phyloP scores from a whole-genome alignment of 2,797 vertebrate genomes.

The Corythornis leucogaster region DNA sequence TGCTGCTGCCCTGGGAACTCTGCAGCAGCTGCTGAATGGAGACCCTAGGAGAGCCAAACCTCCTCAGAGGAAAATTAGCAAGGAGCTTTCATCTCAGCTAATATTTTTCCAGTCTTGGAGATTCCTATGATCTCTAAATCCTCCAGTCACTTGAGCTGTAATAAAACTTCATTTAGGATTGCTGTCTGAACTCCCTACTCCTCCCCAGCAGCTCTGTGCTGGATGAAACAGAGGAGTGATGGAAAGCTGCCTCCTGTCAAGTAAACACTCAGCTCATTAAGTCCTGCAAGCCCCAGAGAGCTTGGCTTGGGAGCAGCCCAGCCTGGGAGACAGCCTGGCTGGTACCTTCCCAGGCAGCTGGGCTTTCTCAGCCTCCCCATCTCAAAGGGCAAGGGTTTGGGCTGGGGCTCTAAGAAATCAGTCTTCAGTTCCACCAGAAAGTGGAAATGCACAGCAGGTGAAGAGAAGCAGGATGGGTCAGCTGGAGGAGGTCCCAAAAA shows the following conservation, averaged over 20 bases:
- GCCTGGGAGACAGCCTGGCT: background rate
- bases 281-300: background rate
- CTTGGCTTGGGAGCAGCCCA: background rate
- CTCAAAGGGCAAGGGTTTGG: background rate
- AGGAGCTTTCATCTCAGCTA: conserved; percentile 50
- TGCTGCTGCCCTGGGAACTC: background rate
- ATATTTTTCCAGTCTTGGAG: conserved; percentile 32
- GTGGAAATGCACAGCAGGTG: background rate
- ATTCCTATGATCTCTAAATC: conserved; percentile 38
- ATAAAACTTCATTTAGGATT: conserved; percentile 30
- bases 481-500: background rate
- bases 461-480: background rate
- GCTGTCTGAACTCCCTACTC: conserved; percentile 14
- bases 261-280: background rate
- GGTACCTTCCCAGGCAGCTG: background rate
- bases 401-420: background rate
- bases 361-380: background rate
- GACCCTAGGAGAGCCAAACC: background rate
- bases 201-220: background rate
- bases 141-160: conserved; percentile 36
- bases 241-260: background rate
- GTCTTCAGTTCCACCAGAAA: background rate
- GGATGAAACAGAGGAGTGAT: background rate
- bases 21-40: background rate
- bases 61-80: conserved; percentile 26